Percentiles rank a stretch among this genome's conserved stretches.
Conservation (phyloP, 35 echinoderm and acorn worm species). For the Diadema setosum region DNA sequence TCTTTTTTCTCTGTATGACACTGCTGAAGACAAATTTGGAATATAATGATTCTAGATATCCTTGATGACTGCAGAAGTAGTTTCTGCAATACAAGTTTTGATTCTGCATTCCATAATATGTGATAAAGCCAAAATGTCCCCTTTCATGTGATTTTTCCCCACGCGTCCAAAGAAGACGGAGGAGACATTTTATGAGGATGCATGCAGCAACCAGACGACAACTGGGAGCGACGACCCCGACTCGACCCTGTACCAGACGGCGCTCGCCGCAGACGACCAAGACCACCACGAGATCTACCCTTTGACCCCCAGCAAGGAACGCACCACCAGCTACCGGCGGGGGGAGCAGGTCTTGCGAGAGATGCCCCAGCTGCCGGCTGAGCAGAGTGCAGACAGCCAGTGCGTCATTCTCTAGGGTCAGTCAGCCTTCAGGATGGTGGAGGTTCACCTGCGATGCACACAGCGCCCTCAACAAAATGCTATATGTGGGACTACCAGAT, state of each 20-base stretch:
- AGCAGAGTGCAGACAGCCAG: not conserved
- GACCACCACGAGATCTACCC: not conserved
- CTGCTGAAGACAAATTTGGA: no score
- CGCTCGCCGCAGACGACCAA: not conserved
- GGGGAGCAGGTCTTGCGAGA: not conserved
- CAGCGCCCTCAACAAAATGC: no score
- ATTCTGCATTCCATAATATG: no score
- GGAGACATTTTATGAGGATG: not conserved
- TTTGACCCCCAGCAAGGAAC: conserved; percentile 5
- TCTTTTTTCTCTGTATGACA: no score
- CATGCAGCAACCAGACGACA: not conserved
- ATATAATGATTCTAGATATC: no score
- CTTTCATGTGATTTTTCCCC: no score
- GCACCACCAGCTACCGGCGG: not conserved
- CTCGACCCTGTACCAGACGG: not conserved
- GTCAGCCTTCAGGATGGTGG: not conserved
- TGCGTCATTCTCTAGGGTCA: not conserved
- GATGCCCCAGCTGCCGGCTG: not conserved
- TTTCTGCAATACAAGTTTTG: no score
- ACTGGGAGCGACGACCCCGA: not conserved
- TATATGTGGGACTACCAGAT: no score
- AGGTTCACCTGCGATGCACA: no score
- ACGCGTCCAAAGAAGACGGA: not conserved
- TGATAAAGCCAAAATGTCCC: no score
- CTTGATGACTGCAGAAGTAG: no score